Evolutionary conservation across 2,113 vertebrate species (phyloP), one percentile per base, ranked within the genome.

Genomic region (Pampusana beccarii): DNA sequence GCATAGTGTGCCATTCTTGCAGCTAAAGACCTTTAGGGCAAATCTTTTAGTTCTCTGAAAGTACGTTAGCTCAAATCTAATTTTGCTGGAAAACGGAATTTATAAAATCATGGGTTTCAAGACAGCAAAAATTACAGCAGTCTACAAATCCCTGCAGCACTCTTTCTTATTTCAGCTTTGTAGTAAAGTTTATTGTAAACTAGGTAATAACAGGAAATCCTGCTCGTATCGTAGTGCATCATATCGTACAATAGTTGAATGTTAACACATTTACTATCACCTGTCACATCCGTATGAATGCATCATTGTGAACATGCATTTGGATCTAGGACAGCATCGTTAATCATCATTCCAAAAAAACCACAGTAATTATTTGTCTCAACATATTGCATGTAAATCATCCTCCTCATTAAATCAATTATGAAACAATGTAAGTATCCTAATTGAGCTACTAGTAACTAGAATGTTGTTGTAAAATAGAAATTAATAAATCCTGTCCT

Each of bases 241-340:
- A 40, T 40, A 40, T 40, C 38, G 54, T 87, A 94, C 77, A 96
- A 91, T 86, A 90, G 67, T 33, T 88, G 87, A 92, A 96, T 95
- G 89, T 91, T 97, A 97, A 96, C 80, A 91, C 66, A 95, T 95
- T 97, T 97, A 91, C 97, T 94, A 95, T 95, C 95, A 94, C 91
- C 92, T 97, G 95, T 89, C 92, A 97, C 82, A 90, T 95, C 85
- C 79, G 31, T 73, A 82, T 97, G 96, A 97, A 96, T 97, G 92
- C 80, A 95, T 97, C 94, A 91, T 91, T 97, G 92, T 97, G 96
- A 96, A 67, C 58, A 61, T 40, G 48, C 33, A 15, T 87, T 96
- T 97, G 92, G 77, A 96, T 88, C 83, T 96, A 93, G 92, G 91
- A 93, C 91, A 84, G 60, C 74, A 44, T 90, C 87, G 80, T 97